phyloP scores from a whole-genome alignment of 2,113 vertebrate genomes.

The Phalacrocorax brasilianus region DNA sequence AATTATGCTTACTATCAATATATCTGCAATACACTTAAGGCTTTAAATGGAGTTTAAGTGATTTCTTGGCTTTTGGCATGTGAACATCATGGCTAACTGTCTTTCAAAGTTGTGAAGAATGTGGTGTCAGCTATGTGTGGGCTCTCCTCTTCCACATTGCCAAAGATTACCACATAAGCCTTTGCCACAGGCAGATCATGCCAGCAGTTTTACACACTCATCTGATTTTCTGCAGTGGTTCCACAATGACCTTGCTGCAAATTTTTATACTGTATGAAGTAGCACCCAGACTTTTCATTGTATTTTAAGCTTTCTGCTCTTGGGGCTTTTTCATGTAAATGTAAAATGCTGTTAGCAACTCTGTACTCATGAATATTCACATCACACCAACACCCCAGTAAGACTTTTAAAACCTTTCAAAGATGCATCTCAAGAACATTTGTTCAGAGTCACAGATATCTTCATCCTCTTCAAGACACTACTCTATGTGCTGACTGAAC shows the following conservation, averaged over 20 bases:
- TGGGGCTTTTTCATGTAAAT: not conserved
- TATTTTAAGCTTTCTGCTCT: not conserved
- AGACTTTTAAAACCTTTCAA: not conserved
- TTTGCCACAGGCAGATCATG: not conserved
- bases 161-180: not conserved
- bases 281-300: not conserved
- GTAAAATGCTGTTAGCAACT: not conserved
- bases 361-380: not conserved
- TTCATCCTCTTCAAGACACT: not conserved
- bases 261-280: not conserved
- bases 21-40: not conserved
- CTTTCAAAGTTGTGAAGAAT: not conserved
- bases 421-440: not conserved
- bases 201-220: not conserved
- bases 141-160: not conserved
- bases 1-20: not conserved
- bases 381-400: not conserved
- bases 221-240: not conserved
- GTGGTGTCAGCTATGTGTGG: accelerated
- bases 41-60: not conserved
- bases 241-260: not conserved
- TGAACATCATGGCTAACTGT: not conserved
- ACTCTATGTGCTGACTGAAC: not conserved
- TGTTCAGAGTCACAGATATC: not conserved
- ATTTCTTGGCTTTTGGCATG: not conserved